Conservation (phyloP, 2,113 vertebrate species). For the Ceyx margarethae region DNA sequence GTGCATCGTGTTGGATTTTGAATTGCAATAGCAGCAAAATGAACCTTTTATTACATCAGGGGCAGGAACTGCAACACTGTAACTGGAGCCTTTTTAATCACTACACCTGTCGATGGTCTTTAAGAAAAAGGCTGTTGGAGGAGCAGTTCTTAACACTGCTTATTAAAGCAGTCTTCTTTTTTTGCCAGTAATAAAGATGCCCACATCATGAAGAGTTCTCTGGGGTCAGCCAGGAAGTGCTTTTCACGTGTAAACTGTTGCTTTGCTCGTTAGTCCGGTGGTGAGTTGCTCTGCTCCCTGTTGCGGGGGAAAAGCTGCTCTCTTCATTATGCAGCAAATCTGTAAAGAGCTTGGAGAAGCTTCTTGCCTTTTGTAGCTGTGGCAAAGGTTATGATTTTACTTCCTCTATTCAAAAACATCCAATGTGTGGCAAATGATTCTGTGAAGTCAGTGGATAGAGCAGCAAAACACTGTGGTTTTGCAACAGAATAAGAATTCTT, state of each 20-base stretch:
- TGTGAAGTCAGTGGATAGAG: neutral
- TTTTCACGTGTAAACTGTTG: neutral
- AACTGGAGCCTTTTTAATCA: neutral
- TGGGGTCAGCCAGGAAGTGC: neutral
- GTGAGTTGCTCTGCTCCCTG: neutral
- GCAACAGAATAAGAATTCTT: neutral
- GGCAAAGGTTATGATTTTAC: neutral
- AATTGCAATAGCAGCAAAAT: neutral
- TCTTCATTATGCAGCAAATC: neutral
- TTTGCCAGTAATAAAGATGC: neutral
- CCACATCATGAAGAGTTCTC: neutral
- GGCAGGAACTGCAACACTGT: neutral
- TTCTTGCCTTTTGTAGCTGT: neutral
- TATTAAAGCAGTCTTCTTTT: neutral
- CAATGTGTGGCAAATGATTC: neutral
- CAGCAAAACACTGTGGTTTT: neutral
- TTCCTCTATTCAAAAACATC: neutral
- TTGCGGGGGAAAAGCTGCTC: neutral
- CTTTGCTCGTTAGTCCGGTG: neutral
- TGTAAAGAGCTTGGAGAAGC: neutral
- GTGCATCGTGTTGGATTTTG: neutral
- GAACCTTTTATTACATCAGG: conserved; percentile 1
- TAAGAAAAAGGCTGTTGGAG: neutral
- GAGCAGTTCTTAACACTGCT: neutral
- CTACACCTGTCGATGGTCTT: neutral